Evolutionary conservation across 2,888 invertebrate species (phyloP).

Genomic region (Drosophila histrio): DNA sequence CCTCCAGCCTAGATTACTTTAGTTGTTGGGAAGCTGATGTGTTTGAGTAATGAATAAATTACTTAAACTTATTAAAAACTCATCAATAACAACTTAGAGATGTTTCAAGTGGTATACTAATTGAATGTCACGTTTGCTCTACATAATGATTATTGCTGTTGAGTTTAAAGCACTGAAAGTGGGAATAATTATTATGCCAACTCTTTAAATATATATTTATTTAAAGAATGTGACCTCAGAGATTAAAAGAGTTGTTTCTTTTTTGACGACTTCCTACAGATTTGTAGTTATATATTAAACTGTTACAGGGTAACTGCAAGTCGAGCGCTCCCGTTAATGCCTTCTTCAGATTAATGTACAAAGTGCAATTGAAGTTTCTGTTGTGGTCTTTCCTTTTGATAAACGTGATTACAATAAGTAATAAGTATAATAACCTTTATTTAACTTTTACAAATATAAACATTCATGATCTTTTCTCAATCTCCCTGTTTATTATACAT

Average conservation of each 20-base stretch:
- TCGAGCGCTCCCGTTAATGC: neutral
- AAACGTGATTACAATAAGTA: constrained; percentile 52
- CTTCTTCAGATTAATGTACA: constrained; percentile 15
- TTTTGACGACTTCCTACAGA: neutral
- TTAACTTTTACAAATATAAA: constrained; percentile 23
- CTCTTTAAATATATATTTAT: too few relatives aligned
- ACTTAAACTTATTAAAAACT: neutral
- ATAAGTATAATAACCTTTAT: constrained; percentile 27
- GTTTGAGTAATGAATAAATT: neutral
- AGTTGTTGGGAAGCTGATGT: neutral
- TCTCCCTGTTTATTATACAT: neutral
- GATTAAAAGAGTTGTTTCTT: neutral
- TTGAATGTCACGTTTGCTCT: constrained; percentile 22
- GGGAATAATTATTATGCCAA: neutral
- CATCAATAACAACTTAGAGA: constrained; percentile 3
- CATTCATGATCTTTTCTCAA: constrained; percentile 8
- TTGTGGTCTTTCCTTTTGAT: constrained; percentile 7
- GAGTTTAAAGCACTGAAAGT: constrained; percentile 11
- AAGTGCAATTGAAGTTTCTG: constrained; percentile 2
- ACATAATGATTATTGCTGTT: constrained; percentile 23
- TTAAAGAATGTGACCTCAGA: too few relatives aligned
- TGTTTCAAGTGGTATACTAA: constrained; percentile 9
- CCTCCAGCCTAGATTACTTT: neutral
- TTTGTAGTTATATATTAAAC: neutral
- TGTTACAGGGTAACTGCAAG: neutral